Evolutionary conservation across 2,888 invertebrate species (phyloP).

Genomic region (Parnassius smintheus): DNA sequence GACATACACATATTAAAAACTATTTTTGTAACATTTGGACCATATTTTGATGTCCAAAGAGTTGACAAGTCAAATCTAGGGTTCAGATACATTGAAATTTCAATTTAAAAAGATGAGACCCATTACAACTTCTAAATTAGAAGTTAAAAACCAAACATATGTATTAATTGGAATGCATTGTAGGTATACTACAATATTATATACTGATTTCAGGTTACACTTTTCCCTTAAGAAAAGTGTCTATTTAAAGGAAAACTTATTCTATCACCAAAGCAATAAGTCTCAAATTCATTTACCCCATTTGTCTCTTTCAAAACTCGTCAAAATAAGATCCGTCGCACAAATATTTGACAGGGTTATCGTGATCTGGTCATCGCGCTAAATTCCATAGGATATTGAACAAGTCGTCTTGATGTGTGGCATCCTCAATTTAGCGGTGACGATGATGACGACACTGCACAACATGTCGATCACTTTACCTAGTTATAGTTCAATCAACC

Average conservation of each 20-base stretch:
- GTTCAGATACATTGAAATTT: too few species aligned
- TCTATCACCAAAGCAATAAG: background rate
- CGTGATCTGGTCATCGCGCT: slow-evolving; percentile 37
- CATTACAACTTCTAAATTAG: too few species aligned
- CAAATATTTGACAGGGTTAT: slow-evolving; percentile 47
- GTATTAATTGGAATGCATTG: too few species aligned
- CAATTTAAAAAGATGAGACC: too few species aligned
- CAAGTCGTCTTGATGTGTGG: slow-evolving; percentile 63
- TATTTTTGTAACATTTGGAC: too few species aligned
- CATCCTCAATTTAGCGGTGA: slow-evolving; percentile 70
- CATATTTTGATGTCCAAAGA: too few species aligned
- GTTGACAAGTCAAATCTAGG: too few species aligned
- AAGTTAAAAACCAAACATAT: too few species aligned
- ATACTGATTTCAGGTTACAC: too few species aligned
- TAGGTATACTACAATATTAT: too few species aligned
- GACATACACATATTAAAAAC: too few species aligned
- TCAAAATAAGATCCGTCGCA: slow-evolving; percentile 9
- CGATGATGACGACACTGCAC: slow-evolving; percentile 56
- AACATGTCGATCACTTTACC: slow-evolving; percentile 66
- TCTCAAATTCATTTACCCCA: background rate
- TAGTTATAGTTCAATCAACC: slow-evolving; percentile 63
- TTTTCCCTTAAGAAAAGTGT: too few species aligned
- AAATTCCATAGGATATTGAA: slow-evolving; percentile 67
- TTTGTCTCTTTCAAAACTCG: background rate
- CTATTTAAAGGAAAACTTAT: background rate